These are phyloP conservation scores for Phaethornis superciliosus DNA, from an alignment of 2,113 vertebrate species.

Conservation along the genomic window DNA sequence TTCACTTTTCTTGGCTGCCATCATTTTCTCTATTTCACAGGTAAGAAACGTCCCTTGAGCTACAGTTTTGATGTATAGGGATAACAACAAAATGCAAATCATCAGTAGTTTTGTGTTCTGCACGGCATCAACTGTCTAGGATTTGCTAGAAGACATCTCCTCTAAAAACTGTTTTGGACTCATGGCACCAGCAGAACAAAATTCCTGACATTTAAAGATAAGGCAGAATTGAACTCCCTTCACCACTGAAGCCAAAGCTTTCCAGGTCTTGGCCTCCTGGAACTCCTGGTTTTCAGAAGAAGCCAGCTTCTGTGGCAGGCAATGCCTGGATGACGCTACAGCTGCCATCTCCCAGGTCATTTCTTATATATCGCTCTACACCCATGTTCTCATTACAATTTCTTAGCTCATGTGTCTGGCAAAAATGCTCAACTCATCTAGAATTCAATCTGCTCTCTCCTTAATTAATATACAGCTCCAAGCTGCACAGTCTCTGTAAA, in stretches of 20 bases:
- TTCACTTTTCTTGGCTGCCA: background rate
- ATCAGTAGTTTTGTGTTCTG: background rate
- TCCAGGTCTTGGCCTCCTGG: background rate
- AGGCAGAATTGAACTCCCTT: background rate
- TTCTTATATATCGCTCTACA: background rate
- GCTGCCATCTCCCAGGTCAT: rapidly evolving
- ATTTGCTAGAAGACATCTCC: background rate
- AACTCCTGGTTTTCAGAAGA: background rate
- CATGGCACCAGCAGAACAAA: background rate
- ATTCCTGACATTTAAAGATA: background rate
- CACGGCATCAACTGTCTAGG: background rate
- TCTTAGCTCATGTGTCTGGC: background rate
- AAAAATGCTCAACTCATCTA: background rate
- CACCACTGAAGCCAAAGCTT: background rate
- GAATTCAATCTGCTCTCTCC: background rate
- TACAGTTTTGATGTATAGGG: background rate
- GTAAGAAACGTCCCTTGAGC: background rate
- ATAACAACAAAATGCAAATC: background rate
- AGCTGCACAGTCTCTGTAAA: background rate
- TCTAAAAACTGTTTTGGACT: background rate
- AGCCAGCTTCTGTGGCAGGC: rapidly evolving
- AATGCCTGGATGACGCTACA: background rate
- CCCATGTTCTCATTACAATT: background rate
- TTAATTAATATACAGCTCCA: background rate
- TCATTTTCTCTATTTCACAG: background rate